Conservation (phyloP, 2,797 vertebrate species). For the Gallirallus australis region DNA sequence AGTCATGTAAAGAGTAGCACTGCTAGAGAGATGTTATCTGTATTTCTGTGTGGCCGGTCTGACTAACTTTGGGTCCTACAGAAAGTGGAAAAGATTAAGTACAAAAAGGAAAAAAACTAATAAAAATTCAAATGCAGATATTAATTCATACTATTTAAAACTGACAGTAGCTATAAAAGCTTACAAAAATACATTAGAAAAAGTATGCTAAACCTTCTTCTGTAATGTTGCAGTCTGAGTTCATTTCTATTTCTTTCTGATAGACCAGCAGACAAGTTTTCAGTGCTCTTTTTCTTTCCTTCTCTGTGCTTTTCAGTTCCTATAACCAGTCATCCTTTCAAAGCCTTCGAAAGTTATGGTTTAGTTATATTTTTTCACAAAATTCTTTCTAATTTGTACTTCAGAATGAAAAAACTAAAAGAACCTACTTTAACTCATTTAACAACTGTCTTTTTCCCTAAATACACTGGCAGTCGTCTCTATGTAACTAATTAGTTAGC, state of each 20-base stretch:
- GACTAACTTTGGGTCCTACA: background rate
- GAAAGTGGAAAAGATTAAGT: background rate
- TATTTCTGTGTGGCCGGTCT: background rate
- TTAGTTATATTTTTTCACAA: background rate
- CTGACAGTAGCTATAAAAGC: background rate
- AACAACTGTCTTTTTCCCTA: background rate
- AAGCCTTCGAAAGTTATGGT: background rate
- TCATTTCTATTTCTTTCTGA: background rate
- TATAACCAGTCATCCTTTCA: background rate
- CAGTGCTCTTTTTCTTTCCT: background rate
- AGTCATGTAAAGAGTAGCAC: background rate
- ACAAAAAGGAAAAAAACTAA: background rate
- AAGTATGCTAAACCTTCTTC: fast-evolving
- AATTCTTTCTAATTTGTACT: background rate
- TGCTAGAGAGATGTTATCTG: background rate
- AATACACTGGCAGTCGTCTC: background rate
- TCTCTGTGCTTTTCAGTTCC: background rate
- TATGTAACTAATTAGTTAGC: background rate
- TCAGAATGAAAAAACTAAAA: background rate
- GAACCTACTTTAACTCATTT: background rate
- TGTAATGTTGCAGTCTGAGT: background rate
- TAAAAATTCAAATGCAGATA: background rate
- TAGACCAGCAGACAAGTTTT: background rate
- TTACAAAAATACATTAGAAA: background rate
- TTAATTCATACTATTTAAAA: background rate